Percentiles rank a stretch among this genome's conserved stretches.
Conservation (phyloP, 2,113 vertebrate genomes). For the Rhegmatorhina hoffmannsi region DNA sequence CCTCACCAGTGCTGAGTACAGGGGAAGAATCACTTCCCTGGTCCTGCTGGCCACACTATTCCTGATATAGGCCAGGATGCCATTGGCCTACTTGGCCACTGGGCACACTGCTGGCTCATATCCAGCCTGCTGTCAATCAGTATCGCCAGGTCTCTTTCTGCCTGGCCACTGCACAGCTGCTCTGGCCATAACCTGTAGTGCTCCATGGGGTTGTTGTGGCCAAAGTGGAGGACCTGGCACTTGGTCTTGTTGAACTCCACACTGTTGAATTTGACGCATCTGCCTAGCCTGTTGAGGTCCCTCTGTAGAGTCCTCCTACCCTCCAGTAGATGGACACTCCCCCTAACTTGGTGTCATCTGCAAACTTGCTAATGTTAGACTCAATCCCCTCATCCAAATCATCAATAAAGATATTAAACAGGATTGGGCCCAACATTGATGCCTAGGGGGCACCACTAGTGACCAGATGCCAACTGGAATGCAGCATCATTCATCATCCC, state of each 20-base stretch:
- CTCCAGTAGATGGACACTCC: neutral
- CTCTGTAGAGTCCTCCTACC: neutral
- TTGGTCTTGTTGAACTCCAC: neutral
- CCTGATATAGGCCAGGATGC: neutral
- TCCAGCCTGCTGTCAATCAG: neutral
- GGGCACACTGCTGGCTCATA: neutral
- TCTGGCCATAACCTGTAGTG: neutral
- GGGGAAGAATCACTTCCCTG: neutral
- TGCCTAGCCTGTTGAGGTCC: neutral
- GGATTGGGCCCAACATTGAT: neutral
- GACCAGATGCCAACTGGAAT: neutral
- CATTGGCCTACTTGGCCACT: neutral
- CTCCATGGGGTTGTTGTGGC: neutral
- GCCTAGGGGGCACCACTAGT: neutral
- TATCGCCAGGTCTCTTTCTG: neutral
- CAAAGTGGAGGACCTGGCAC: neutral
- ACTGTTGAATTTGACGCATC: neutral
- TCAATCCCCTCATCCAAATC: neutral
- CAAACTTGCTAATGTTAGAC: neutral
- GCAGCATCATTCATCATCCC: neutral
- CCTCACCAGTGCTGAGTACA: neutral
- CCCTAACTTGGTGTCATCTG: neutral
- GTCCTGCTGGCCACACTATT: neutral
- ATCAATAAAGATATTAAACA: neutral
- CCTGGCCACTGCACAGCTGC: neutral